Evolutionary conservation across 2,888 invertebrate species (phyloP), one percentile per base, ranked within the genome.

Genomic region (Stenoptilia bipunctidactyla): DNA sequence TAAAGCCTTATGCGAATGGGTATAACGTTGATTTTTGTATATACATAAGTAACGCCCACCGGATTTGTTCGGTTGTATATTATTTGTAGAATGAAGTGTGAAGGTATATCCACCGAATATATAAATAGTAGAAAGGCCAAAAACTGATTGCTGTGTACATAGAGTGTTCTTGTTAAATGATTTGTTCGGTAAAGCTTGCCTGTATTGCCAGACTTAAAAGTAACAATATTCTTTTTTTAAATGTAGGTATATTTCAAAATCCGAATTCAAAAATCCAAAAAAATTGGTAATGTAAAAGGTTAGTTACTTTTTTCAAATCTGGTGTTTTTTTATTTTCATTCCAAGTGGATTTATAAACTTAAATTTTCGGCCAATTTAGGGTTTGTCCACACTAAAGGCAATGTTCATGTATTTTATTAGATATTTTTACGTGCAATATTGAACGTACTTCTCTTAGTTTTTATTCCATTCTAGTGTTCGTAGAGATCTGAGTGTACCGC

Each of bases 11-110:
- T 49, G 46, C 41, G 49, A 50, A 54, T 55, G 53, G 55, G 43
- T 56, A 59, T 57, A 14, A 58, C 58, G 60, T 58, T 64, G 65
- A 66, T 61, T 58, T 64, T 59, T 66, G 71, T 64, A 68, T 55
- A 70, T 71, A 74, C 60, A 71, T 72, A 76, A 73, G 79, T 79
- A 75, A 66, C 59, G 52, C 77, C 80, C 80, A 80, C 80, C 80
- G 79, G 69, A 53, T 60, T 74, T 66, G 66, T 59, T 66, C 67
- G 61, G 58, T 58, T 68, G 66, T 66, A 56, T 54, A 57, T 52
- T 58, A 52, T 54, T 20, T 53, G 51, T 52, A 48, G 44, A 45
- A 46, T 46, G 47, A 56, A 66, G 61, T n/a, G n/a, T n/a, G n/a
- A 61, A 20, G 58, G 58, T 58, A 49, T 56, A 61, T 67, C 69